Base-by-base conservation (phyloP, 2,888 invertebrate genomes). In the Pecten maximus region DNA sequence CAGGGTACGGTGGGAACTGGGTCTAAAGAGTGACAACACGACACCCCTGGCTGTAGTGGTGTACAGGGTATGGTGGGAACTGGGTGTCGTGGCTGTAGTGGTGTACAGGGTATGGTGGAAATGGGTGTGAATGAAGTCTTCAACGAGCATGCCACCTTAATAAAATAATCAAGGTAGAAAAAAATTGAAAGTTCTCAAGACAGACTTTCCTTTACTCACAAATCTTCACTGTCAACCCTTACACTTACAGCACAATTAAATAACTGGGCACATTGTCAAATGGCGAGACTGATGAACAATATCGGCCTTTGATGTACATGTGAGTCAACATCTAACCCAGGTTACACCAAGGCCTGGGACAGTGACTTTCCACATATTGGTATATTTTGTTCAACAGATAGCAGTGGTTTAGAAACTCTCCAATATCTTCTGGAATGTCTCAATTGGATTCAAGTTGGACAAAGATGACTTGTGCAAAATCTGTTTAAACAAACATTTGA, bases 251-350 rank as follows among this genome's bases (percentile, higher is more conserved):
- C 35, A 74, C 28, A 74, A 74, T 74, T 35, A 74, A 74, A 74
- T 74, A 28, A 28, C 74, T 74, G 74, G 74, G 74, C 74, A 74
- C 28, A 8, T 74, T 74, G 74, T 74, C 74, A 74, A 74, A 74
- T 28, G 74, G 28, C 35, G 35, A 35, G 74, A 35, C 74, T 74
- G 74, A 74, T 74, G 74, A 35, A 74, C 74, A 74, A 74, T 74
- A 74, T 74, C 12, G 74, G 35, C 74, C 74, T 74, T 74, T 74
- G 74, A 74, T 74, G 74, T 10, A 35, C 74, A 28, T 28, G 74
- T 74, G 16, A 23, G 28, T 74, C 35, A 28, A 74, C 74, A 74
- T 74, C 74, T 12, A 74, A 74, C 74, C 6, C 35, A 74, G 74
- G 74, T 74, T 35, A 74, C 19, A 4, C 35, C 19, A 48, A 54